These are phyloP conservation scores for Holothuria leucospilota DNA, from an alignment of 53 echinoderm and acorn worm species.

Conservation along the genomic window DNA sequence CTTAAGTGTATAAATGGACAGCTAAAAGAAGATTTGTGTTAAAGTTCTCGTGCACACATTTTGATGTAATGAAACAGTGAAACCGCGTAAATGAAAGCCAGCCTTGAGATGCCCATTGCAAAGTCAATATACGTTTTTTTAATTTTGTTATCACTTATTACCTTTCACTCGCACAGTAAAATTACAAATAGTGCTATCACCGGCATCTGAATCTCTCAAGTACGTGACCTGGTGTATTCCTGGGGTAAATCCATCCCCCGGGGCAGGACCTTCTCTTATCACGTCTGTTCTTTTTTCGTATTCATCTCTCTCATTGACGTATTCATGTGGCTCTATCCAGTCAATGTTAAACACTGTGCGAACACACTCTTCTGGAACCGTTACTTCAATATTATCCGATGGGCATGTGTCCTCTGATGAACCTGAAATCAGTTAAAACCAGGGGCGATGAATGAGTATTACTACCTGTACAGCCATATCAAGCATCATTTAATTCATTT, in stretches of 20 bases:
- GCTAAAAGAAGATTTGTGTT: too few species aligned
- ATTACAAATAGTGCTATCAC: too few species aligned
- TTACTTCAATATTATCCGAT: background rate
- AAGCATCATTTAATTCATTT: too few species aligned
- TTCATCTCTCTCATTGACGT: background rate
- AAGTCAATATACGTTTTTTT: too few species aligned
- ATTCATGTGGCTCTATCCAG: slow-evolving; percentile 3
- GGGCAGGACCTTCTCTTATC: background rate
- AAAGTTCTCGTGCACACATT: too few species aligned
- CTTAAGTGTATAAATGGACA: too few species aligned
- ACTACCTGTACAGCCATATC: background rate
- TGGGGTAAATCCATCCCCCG: slow-evolving; percentile 7
- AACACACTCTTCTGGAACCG: background rate
- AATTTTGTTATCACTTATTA: too few species aligned
- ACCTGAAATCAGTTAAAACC: background rate
- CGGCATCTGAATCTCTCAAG: too few species aligned
- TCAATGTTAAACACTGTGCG: slow-evolving; percentile 12
- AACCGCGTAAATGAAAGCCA: too few species aligned
- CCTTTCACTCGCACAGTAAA: too few species aligned
- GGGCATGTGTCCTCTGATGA: background rate
- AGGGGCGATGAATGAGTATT: background rate
- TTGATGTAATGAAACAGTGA: too few species aligned
- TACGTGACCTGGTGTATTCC: background rate
- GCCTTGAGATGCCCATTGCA: too few species aligned
- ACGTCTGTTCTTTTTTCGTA: background rate